Percentiles rank a stretch among this genome's conserved stretches.
These are phyloP conservation scores for Carlito syrichta DNA, from an alignment of 2,113 vertebrate genomes.

Conservation along the genomic window DNA sequence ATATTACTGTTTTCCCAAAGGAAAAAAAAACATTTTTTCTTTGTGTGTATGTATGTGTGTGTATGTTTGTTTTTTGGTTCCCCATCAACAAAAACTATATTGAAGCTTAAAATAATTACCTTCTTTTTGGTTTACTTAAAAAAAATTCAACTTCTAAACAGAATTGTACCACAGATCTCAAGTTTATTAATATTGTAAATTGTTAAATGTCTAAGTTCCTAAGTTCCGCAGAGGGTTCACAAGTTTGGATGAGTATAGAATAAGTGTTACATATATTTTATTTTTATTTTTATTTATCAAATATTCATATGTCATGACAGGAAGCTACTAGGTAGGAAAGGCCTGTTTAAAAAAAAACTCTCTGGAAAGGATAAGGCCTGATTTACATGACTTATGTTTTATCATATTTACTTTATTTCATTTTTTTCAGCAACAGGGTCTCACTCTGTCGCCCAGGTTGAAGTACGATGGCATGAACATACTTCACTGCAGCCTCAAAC, in stretches of 20 bases:
- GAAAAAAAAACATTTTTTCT: not conserved
- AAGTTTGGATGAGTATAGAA: not conserved
- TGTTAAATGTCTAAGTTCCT: conserved; percentile 24
- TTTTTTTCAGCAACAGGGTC: too few relatives aligned
- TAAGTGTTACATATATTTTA: not conserved
- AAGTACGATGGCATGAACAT: too few relatives aligned
- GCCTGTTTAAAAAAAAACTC: not conserved
- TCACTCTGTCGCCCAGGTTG: too few relatives aligned
- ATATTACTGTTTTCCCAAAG: conserved; percentile 46
- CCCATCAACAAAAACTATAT: conserved; percentile 46
- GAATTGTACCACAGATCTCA: not conserved
- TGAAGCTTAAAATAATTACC: conserved; percentile 25
- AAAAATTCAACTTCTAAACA: conserved; percentile 2
- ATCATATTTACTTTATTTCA: too few relatives aligned
- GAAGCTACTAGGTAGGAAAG: not conserved
- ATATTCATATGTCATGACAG: not conserved
- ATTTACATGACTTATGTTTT: not conserved
- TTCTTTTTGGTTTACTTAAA: not conserved
- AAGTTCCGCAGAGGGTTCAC: not conserved
- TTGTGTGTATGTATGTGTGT: not conserved
- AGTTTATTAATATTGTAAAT: not conserved
- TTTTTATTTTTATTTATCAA: conserved; percentile 11
- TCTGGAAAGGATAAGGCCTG: not conserved
- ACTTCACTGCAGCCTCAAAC: too few relatives aligned
- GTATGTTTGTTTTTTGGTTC: not conserved